Base-by-base conservation (phyloP, 2,888 invertebrate species). In the Aelia acuminata region DNA sequence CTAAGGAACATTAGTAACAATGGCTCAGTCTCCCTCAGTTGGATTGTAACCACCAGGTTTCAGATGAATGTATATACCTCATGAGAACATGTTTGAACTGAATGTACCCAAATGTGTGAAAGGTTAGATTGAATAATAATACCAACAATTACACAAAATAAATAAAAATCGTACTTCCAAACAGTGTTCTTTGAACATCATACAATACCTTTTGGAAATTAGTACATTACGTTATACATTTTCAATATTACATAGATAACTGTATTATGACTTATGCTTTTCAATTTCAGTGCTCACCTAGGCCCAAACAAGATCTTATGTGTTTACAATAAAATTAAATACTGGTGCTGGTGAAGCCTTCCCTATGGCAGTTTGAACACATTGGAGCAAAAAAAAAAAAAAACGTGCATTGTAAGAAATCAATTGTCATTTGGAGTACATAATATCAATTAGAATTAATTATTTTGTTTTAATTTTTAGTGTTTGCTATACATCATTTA, bases 391-490 rank as follows among this genome's bases (percentile, higher is more conserved):
- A 35, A 43, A n/a, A 80, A 39, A 43, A 43, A 43, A 39, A 80
- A n/a, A n/a, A n/a, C n/a, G n/a, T n/a, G n/a, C n/a, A 43, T 80
- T 80, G 35, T 80, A 80, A 35, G 15, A 70, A 80, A 75, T 75
- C 5, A 80, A 80, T 43, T 80, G 75, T 35, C 75, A 80, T 80
- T 80, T 80, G 35, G 39, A 80, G 75, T 80, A 80, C 75, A 43
- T 80, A 43, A n/a, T 20, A 20, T 22, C 31, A 43, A 20, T 4
- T 20, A 75, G 31, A 75, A 43, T 22, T 10, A 3, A 43, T 22
- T 43, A 3, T 80, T 7, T 43, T 43, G 75, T 43, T 39, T 43
- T 11, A 22, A 11, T 22, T 43, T 80, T 43, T 80, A 80, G 43
- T 43, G 75, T 43, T 80, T 43, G 43, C 43, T 80, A 43, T 80